A percentile compares a stretch with the other conserved stretches of the same genome.
phyloP scores from a whole-genome alignment of 2,797 vertebrate species.

The Lepilemur septentrionalis region DNA sequence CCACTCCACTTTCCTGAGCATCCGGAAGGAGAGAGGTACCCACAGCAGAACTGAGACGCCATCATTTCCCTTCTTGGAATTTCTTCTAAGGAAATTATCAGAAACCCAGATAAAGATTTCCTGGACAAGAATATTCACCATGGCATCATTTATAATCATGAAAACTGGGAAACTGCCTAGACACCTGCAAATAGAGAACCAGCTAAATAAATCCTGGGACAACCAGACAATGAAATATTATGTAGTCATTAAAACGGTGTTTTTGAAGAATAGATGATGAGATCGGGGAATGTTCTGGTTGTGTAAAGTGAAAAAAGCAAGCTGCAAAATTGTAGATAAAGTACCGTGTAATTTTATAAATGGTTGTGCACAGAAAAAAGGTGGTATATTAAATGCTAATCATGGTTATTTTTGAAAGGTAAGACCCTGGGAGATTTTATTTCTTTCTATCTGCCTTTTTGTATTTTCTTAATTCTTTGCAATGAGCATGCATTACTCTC shows the following conservation, averaged over 20 bases:
- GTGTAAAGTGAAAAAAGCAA: not conserved
- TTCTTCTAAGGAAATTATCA: conserved; percentile 35
- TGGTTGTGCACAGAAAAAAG: not conserved
- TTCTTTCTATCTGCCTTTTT: conserved; percentile 17
- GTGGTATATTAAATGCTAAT: conserved; percentile 34
- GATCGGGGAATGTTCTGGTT: not conserved
- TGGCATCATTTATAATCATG: conserved; percentile 24
- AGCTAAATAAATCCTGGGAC: not conserved
- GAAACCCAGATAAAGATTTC: conserved; percentile 55
- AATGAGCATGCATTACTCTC: conserved; percentile 8
- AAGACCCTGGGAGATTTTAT: conserved; percentile 30
- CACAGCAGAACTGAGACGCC: not conserved
- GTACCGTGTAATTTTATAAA: conserved; percentile 42
- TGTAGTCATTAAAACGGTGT: conserved; percentile 21
- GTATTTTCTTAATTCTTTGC: conserved; percentile 45
- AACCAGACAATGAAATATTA: conserved; percentile 44
- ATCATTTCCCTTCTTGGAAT: conserved; percentile 7
- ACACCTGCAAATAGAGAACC: not conserved
- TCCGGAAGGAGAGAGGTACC: not conserved
- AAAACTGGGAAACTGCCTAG: not conserved
- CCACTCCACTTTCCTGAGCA: not conserved
- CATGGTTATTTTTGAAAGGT: conserved; percentile 39
- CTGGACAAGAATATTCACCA: conserved; percentile 9
- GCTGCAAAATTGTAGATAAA: conserved; percentile 18
- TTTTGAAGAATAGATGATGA: conserved; percentile 25